phyloP scores from a whole-genome alignment of 1,140 invertebrate species.

The Penaeus chinensis region DNA sequence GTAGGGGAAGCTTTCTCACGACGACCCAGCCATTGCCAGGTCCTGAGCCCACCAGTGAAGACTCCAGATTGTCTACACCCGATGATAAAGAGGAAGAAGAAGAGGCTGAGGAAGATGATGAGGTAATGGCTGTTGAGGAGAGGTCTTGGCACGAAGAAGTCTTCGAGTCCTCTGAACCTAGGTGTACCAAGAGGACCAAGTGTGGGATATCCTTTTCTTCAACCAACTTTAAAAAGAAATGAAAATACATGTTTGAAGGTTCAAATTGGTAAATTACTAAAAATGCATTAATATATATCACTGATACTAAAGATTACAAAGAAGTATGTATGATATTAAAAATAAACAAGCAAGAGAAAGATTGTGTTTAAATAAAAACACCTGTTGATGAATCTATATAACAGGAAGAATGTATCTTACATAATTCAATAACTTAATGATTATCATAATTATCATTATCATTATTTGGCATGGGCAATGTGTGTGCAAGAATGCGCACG shows the following conservation, averaged over 20 bases:
- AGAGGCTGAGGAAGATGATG: constrained; percentile 13
- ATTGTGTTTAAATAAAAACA: too few relatives aligned
- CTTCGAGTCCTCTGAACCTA: constrained; percentile 50
- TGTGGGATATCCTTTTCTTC: constrained; percentile 59
- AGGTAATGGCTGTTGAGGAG: constrained; percentile 6
- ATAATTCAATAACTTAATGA: too few relatives aligned
- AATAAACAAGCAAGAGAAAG: too few relatives aligned
- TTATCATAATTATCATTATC: too few relatives aligned
- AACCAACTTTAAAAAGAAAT: constrained; percentile 35
- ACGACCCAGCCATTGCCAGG: constrained; percentile 77
- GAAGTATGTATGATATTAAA: too few relatives aligned
- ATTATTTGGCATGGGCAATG: not conserved
- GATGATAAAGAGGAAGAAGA: constrained; percentile 10
- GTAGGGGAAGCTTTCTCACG: constrained; percentile 82
- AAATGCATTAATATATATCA: too few relatives aligned
- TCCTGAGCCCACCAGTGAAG: not conserved
- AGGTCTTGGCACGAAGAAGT: constrained; percentile 29
- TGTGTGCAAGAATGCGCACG: not conserved
- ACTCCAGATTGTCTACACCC: constrained; percentile 18
- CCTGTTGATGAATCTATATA: too few relatives aligned
- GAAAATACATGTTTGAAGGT: too few relatives aligned
- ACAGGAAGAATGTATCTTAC: too few relatives aligned
- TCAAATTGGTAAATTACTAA: too few relatives aligned
- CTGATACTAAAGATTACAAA: too few relatives aligned
- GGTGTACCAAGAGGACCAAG: constrained; percentile 54